Conservation (phyloP, 2,797 vertebrate genomes). For the Centroberyx gerrardi region DNA sequence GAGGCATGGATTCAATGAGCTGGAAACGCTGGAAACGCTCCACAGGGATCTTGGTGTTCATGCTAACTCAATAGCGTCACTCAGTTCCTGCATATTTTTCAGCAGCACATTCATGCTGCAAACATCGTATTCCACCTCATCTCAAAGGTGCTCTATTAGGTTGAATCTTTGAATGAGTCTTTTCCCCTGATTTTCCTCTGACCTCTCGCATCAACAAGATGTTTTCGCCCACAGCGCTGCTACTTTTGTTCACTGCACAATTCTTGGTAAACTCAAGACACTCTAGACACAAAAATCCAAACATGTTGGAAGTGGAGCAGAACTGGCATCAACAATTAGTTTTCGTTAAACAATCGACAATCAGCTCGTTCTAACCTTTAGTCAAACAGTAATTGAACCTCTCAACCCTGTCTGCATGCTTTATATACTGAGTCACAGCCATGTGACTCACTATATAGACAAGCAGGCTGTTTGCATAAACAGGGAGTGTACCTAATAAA, state of each 20-base stretch:
- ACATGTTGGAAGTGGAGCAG: no score
- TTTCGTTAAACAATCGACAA: no score
- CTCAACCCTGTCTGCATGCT: no score
- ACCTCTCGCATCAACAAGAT: not conserved
- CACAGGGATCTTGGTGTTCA: not conserved
- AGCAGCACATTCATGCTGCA: slow-evolving; percentile 16
- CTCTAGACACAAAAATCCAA: no score
- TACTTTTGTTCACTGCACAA: no score
- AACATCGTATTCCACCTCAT: slow-evolving; percentile 37
- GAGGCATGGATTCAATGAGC: not conserved
- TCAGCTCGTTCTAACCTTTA: no score
- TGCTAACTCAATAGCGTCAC: slow-evolving; percentile 9
- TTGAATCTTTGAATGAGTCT: not conserved
- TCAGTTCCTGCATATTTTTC: slow-evolving; percentile 16
- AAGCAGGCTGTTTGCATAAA: not conserved
- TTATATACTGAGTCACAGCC: no score
- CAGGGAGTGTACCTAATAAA: not conserved
- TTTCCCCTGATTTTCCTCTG: not conserved
- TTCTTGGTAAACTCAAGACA: no score
- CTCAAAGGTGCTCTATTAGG: slow-evolving; percentile 44
- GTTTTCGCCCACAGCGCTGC: not conserved
- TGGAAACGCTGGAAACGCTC: slow-evolving; percentile 23
- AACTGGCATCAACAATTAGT: no score
- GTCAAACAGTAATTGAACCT: no score
- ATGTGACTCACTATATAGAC: not conserved